Evolutionary conservation across 2,888 invertebrate genomes (phyloP), one percentile per base, ranked within the genome.

Genomic region (Drosophila meridionalis): DNA sequence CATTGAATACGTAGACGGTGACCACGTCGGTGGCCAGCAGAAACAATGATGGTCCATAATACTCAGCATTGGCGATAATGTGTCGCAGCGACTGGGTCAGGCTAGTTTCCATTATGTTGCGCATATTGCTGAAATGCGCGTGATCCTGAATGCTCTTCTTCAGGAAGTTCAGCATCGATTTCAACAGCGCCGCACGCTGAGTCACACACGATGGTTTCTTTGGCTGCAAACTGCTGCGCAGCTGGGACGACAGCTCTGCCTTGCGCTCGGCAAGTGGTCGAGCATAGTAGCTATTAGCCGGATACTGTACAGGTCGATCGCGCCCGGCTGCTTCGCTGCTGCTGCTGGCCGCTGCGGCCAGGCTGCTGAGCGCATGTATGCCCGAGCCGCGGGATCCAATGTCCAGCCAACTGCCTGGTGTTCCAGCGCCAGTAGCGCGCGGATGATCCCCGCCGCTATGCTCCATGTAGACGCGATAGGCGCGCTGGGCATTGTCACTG

Each of bases 41-140:
- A 92, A 97, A 98, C 60, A 98, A 93, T 0, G 97, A 97, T 12
- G 97, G 96, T 0, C 97, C 97, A 91, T 98, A 98, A 92, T 97
- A 98, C 89, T 97, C 97, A 0, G 97, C 96, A 93, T 98, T 97
- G 78, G 97, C 97, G 74, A 98, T 97, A 38, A 98, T 96, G 87
- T 96, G 96, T 82, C 96, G 96, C 73, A 98, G 92, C 0, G 97
- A 96, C 53, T 95, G 94, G 0, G 97, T 97, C 72, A 98, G 92
- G 30, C 96, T 96, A 2, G 96, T 97, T 92, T 97, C 97, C 97
- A 98, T 98, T 34, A 98, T 95, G 89, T 97, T 97, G 50, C 97
- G 94, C 89, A 97, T 97, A 80, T 96, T 96, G 87, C 97, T 97
- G 1, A 96, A 95, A 92, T 97, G 97, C 0, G 96, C 95, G 8